These are phyloP conservation scores for Drosophila hydei DNA, from an alignment of 1,140 invertebrate genomes.

Conservation along the genomic window DNA sequence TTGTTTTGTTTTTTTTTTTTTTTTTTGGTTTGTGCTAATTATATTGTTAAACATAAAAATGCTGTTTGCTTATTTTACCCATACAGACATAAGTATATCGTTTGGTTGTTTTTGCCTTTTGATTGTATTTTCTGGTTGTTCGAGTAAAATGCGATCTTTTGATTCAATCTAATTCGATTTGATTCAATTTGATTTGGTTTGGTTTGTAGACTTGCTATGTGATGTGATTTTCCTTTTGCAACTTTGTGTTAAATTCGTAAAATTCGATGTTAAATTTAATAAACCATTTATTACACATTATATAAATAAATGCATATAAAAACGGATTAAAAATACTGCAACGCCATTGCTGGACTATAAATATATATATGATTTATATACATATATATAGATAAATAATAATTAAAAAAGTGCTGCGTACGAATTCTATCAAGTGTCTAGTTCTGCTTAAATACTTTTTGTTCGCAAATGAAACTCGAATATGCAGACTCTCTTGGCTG, in stretches of 20 bases:
- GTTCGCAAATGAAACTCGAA: conserved; percentile 51
- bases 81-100: conserved; percentile 39
- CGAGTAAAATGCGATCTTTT: conserved; percentile 62
- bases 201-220: conserved; percentile 37
- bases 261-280: conserved; percentile 81
- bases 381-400: conserved; percentile 9
- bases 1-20: conserved; percentile 38
- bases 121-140: conserved; percentile 64
- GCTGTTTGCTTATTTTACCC: conserved; percentile 41
- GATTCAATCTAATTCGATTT: conserved; percentile 28
- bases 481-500: conserved; percentile 31
- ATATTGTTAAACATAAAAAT: conserved; percentile 77
- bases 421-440: conserved; percentile 34
- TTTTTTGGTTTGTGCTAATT: conserved; percentile 62
- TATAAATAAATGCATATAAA: conserved; percentile 77
- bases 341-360: conserved; percentile 6
- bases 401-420: conserved; percentile 56
- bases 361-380: neutral
- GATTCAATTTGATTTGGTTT: too few relatives aligned
- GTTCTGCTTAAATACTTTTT: conserved; percentile 26
- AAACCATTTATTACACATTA: conserved; percentile 68
- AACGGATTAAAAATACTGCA: conserved; percentile 60
- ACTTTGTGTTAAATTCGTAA: conserved; percentile 75
- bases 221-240: conserved; percentile 43
- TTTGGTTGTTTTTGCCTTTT: conserved; percentile 59